Conservation (phyloP, 1,140 invertebrate species). For the Venturia canescens region DNA sequence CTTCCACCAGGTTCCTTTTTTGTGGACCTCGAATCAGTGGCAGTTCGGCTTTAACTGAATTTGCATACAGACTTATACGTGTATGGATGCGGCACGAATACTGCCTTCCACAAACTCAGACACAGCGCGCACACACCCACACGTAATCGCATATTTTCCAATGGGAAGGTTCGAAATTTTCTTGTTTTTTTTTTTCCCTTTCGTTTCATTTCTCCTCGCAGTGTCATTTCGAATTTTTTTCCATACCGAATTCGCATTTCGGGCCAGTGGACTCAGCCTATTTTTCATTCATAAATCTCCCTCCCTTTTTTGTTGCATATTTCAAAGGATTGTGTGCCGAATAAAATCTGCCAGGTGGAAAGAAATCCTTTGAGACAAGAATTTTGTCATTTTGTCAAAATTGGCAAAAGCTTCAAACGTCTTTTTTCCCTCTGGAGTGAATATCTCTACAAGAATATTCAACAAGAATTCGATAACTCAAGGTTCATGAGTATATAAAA, state of each 20-base stretch:
- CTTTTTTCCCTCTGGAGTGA: too few relatives aligned
- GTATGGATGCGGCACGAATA: too few relatives aligned
- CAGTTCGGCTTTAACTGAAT: too few relatives aligned
- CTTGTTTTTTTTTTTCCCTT: not conserved
- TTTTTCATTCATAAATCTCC: not conserved
- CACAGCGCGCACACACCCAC: too few relatives aligned
- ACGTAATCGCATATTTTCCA: not conserved
- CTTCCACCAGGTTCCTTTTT: too few relatives aligned
- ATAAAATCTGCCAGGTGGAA: not conserved
- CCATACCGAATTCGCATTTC: not conserved
- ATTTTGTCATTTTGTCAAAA: not conserved
- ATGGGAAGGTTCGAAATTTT: not conserved
- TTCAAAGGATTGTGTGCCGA: not conserved
- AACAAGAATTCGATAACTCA: too few relatives aligned
- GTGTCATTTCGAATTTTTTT: not conserved
- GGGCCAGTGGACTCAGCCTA: not conserved
- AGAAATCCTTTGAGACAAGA: not conserved
- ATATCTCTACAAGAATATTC: too few relatives aligned
- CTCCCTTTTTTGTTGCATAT: not conserved
- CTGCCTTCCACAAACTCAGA: too few relatives aligned
- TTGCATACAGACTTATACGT: too few relatives aligned
- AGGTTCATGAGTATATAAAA: too few relatives aligned
- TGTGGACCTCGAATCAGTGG: too few relatives aligned
- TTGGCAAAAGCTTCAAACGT: too few relatives aligned
- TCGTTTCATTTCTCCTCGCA: not conserved